Percentiles rank a stretch among this genome's conserved stretches.
Conservation (phyloP, 1,140 invertebrate species). For the Ceratoteleas bidentatus region DNA sequence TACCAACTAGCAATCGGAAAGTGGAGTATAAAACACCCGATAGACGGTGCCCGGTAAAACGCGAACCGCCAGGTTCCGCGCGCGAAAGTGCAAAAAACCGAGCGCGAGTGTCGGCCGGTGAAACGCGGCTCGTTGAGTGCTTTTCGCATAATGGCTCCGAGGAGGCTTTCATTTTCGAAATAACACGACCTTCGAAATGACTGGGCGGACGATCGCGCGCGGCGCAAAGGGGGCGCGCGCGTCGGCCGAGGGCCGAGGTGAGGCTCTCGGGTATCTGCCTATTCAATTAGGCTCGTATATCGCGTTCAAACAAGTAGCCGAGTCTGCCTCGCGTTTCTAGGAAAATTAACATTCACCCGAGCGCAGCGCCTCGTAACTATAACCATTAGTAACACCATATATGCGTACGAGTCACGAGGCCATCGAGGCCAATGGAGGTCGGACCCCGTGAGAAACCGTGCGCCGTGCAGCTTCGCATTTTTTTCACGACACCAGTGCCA, state of each 20-base stretch:
- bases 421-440: constrained; percentile 62
- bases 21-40: too few relatives aligned
- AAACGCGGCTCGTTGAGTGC: constrained; percentile 13
- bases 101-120: too few relatives aligned
- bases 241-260: constrained; percentile 5
- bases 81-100: too few relatives aligned
- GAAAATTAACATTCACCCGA: constrained; percentile 59
- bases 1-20: too few relatives aligned
- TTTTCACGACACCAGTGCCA: too few relatives aligned
- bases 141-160: constrained; percentile 26
- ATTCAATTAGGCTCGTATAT: constrained; percentile 61
- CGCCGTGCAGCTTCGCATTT: not conserved
- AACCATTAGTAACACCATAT: constrained; percentile 64
- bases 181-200: constrained; percentile 26
- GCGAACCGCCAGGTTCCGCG: too few relatives aligned
- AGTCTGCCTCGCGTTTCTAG: constrained; percentile 55
- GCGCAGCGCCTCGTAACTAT: constrained; percentile 54
- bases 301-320: constrained; percentile 50
- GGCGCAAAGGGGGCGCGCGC: constrained; percentile 12
- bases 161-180: constrained; percentile 37
- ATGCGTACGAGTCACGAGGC: constrained; percentile 65
- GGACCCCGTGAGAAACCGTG: constrained; percentile 61
- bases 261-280: constrained; percentile 35
- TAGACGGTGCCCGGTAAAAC: too few relatives aligned
- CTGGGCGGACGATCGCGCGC: constrained; percentile 18